Base-by-base conservation (phyloP, 2,113 vertebrate genomes). In the Platichthys flesus region DNA sequence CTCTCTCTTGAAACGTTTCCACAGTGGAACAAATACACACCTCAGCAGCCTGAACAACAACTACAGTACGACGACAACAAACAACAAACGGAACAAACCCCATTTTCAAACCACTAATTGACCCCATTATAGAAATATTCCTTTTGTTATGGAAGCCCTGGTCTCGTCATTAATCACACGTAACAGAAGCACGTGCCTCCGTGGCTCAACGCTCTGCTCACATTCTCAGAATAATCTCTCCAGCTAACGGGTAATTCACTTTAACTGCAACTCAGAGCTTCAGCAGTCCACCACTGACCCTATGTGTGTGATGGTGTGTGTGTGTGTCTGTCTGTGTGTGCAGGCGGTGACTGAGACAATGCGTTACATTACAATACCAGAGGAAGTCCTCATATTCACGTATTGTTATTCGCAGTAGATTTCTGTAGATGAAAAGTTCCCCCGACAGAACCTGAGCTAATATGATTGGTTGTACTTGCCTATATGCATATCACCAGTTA, bases 211-310 rank as follows among this genome's bases (percentile, higher is more conserved):
- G 23, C n/a, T 10, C 23, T 42, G 58, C 64, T 76, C 47, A 49
- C 42, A 74, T 71, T 73, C 66, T 68, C 24, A 2, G 14, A 23
- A 65, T 76, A 83, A 72, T 76, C 57, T 47, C 16, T 60, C 64
- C n/a, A 57, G 35, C 42, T 67, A 35, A 35, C 28, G 58, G 47
- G 47, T 63, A 76, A 77, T 75, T 83, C 71, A 77, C 57, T 83
- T 81, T 58, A 42, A 18, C 55, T 45, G 67, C 62, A 40, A 24
- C 31, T 23, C 69, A 24, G 24, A 28, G 47, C 62, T 42, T 14
- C 52, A 58, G 47, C 67, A 51, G 23, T 13, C 40, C 21, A 52
- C 5, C 16, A 9, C 9, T 13, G 23, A 28, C 79, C 57, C 52
- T 56, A n/a, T n/a, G 31, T 31, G 31, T 28, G 28, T 28, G 28